Conservation (phyloP, 37 sponge, comb jelly and placozoan genomes). For the Agelas oroides region DNA sequence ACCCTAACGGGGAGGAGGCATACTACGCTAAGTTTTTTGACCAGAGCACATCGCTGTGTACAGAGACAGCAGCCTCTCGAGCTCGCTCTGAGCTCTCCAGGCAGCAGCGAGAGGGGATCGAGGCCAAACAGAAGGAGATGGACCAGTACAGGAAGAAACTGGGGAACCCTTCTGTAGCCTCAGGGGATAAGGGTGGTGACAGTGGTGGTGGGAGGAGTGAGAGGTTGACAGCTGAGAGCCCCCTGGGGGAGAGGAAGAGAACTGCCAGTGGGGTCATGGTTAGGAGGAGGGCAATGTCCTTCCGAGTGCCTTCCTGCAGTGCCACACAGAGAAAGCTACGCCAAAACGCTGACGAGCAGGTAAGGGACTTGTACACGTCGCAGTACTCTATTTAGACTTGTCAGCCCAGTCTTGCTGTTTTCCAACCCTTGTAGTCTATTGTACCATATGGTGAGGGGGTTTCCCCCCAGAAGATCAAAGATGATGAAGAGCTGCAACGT, state of each 20-base stretch:
- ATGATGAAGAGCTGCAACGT: conserved; percentile 88
- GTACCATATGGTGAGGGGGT: conserved; percentile 28
- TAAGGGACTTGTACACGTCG: not conserved
- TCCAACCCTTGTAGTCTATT: not conserved
- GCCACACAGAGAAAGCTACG: not conserved
- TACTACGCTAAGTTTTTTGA: conserved; percentile 87
- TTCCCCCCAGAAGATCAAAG: conserved; percentile 54
- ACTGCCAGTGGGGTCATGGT: not conserved
- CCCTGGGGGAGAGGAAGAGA: conserved; percentile 9
- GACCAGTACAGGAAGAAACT: conserved; percentile 8
- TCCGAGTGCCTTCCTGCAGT: conserved; percentile 21
- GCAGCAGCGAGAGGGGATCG: conserved; percentile 70
- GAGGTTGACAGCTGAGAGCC: conserved; percentile 45
- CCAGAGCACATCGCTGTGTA: conserved; percentile 90
- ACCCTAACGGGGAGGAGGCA: conserved; percentile 74
- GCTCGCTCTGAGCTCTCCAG: conserved; percentile 82
- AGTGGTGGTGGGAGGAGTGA: not conserved
- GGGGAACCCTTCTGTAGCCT: not conserved
- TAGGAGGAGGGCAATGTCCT: conserved; percentile 31
- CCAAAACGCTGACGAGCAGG: too few species aligned
- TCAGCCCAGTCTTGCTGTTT: too few species aligned
- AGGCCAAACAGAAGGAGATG: conserved; percentile 62
- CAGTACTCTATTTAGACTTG: too few species aligned
- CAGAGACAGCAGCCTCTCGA: conserved; percentile 92
- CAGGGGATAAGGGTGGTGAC: conserved; percentile 3